Evolutionary conservation across 64 coral and sea anemone genomes (phyloP), one percentile per base, ranked within the genome.

Genomic region (Stylophora pistillata): DNA sequence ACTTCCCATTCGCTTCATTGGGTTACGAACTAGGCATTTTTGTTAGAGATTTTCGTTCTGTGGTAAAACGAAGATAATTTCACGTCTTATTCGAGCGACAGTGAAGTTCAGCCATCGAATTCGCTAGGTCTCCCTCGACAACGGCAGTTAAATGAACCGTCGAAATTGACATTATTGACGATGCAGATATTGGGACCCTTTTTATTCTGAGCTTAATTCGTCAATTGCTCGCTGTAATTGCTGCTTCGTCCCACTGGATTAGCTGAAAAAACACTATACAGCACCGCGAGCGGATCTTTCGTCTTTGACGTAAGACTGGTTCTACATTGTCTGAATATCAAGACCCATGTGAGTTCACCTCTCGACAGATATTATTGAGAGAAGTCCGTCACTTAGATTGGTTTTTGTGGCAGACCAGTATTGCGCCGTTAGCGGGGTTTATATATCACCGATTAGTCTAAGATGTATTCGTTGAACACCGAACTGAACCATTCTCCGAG

Each of bases 401-500:
- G 25, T 2, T 30, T 56, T 30, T 78, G 55, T 15, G 54, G 60
- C 34, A 34, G 59, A 37, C 25, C 32, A 78, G 25, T 56, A 78
- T 78, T 84, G 37, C 2, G 15, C 61, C 60, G 20, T 82, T 13
- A 62, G 18, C 9, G 7, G 53, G 34, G 32, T 15, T 59, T 59
- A 27, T 23, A 11, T 64, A 47, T 70, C 80, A 84, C 23, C 41
- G 34, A 68, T n/a, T 70, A 32, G 37, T 5, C 60, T 61, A 53
- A 47, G 34, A 84, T 84, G 80, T 84, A 84, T 64, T 69, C 80
- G 9, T 84, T 70, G 13, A 84, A 84, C 61, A 23, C 62, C 37
- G 80, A 84, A 53, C 37, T 84, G 62, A 69, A 84, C 28, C 80
- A 70, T 68, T 84, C 80, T 53, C 80, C 80, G 16, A 84, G 53